Percentiles rank a stretch among this genome's conserved stretches.
These are phyloP conservation scores for Ageneiosus marmoratus DNA, from an alignment of 2,113 vertebrate genomes.

Conservation along the genomic window DNA sequence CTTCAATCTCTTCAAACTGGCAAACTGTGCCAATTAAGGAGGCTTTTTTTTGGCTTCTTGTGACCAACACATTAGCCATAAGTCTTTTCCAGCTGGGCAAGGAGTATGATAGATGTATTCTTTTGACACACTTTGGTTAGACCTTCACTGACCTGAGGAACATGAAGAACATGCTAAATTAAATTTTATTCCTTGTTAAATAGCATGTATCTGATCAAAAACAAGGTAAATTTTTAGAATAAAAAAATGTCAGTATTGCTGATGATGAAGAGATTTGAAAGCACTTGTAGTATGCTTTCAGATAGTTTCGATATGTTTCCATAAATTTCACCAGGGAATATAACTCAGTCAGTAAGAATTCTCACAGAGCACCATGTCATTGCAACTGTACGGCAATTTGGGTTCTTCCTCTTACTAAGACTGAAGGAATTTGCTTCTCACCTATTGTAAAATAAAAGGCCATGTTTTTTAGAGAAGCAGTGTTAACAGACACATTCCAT, in stretches of 20 bases:
- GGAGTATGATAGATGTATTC: constrained; percentile 12
- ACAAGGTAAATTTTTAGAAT: neutral
- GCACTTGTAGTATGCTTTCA: neutral
- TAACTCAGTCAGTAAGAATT: constrained; percentile 55
- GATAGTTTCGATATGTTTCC: constrained; percentile 6
- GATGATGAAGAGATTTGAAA: neutral
- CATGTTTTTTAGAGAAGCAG: constrained; percentile 65
- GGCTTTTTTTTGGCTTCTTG: constrained; percentile 56
- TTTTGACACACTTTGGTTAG: constrained; percentile 11
- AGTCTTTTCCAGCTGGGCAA: constrained; percentile 14
- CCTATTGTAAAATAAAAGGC: constrained; percentile 72
- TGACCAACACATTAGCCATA: constrained; percentile 39
- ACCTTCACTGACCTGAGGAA: neutral
- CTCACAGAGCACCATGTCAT: constrained; percentile 51
- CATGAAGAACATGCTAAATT: neutral
- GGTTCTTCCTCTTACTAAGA: constrained; percentile 56
- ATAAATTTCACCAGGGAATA: constrained; percentile 36
- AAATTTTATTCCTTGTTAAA: neutral
- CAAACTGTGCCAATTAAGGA: constrained; percentile 59
- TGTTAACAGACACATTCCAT: constrained; percentile 67
- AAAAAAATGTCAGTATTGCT: neutral
- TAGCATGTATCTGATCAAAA: neutral
- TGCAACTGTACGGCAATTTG: constrained; percentile 41
- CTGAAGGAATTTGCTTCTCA: constrained; percentile 64
- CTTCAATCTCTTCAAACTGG: constrained; percentile 62